These are phyloP conservation scores for Anagrus nilaparvatae DNA, from an alignment of 1,140 invertebrate genomes.

Conservation along the genomic window DNA sequence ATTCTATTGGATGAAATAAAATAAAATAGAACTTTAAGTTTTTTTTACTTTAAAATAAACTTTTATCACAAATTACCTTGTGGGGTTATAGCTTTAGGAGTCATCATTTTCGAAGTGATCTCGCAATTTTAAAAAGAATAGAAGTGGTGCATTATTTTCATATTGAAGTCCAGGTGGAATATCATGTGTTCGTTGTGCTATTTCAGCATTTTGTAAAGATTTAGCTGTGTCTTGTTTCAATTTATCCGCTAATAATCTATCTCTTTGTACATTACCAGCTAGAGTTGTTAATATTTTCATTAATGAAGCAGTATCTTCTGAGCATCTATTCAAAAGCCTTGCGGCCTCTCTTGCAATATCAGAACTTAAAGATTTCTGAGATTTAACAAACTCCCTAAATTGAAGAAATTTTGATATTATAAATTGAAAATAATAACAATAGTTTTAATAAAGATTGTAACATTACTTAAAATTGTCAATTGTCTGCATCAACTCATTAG, in stretches of 20 bases:
- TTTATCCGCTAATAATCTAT: constrained; percentile 56
- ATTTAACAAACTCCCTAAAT: constrained; percentile 70
- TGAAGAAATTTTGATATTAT: neutral
- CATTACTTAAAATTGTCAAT: constrained; percentile 51
- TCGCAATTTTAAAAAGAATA: constrained; percentile 63
- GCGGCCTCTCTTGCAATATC: constrained; percentile 66
- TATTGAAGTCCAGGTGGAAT: constrained; percentile 65
- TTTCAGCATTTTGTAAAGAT: constrained; percentile 64
- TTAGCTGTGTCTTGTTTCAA: constrained; percentile 64
- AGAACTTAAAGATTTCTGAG: constrained; percentile 70
- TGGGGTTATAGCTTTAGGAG: constrained; percentile 53
- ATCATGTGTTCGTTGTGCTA: constrained; percentile 68
- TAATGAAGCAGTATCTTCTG: constrained; percentile 53
- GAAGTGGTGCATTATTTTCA: constrained; percentile 63
- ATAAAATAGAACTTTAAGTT: constrained; percentile 12
- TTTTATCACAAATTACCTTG: constrained; percentile 53
- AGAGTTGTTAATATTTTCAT: constrained; percentile 55
- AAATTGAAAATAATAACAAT: too few species aligned
- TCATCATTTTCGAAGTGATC: constrained; percentile 58
- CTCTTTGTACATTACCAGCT: constrained; percentile 48
- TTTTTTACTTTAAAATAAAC: constrained; percentile 5
- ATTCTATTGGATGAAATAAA: constrained; percentile 45
- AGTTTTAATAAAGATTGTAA: constrained; percentile 2
- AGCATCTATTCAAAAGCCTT: constrained; percentile 54
- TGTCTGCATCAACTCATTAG: constrained; percentile 56